phyloP scores from a whole-genome alignment of 2,797 vertebrate genomes.

The Typhlichthys subterraneus region DNA sequence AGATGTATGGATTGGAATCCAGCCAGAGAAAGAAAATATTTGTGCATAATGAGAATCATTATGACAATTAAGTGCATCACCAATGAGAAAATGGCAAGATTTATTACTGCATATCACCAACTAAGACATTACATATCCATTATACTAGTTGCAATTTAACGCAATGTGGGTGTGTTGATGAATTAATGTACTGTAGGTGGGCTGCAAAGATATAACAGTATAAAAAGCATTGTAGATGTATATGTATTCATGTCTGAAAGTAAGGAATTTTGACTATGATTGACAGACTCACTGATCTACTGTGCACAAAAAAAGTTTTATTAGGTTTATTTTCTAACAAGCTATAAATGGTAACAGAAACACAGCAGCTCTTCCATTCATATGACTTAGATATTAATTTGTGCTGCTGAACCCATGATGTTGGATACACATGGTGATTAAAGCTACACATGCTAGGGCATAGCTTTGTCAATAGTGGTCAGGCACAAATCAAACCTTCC shows the following conservation, averaged over 20 bases:
- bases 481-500: no score
- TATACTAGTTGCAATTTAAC: slow-evolving; percentile 7
- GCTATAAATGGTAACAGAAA: slow-evolving; percentile 33
- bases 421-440: not conserved
- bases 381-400: slow-evolving; percentile 12
- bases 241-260: no score
- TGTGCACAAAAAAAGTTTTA: slow-evolving; percentile 48
- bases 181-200: slow-evolving; percentile 19
- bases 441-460: no score
- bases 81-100: slow-evolving; percentile 37
- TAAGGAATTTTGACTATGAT: not conserved
- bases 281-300: slow-evolving; percentile 40
- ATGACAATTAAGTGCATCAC: slow-evolving; percentile 47
- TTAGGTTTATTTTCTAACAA: slow-evolving; percentile 46
- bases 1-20: slow-evolving; percentile 47
- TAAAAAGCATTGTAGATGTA: no score
- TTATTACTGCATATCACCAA: slow-evolving; percentile 39
- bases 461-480: no score
- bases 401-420: not conserved
- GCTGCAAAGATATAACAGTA: slow-evolving; percentile 10
- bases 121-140: slow-evolving; percentile 19
- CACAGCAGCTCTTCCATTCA: slow-evolving; percentile 15
- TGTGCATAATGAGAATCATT: slow-evolving; percentile 32
- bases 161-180: slow-evolving; percentile 13
- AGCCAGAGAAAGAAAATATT: slow-evolving; percentile 61